Conservation (phyloP, 1,140 invertebrate species). For the Maniola jurtina region DNA sequence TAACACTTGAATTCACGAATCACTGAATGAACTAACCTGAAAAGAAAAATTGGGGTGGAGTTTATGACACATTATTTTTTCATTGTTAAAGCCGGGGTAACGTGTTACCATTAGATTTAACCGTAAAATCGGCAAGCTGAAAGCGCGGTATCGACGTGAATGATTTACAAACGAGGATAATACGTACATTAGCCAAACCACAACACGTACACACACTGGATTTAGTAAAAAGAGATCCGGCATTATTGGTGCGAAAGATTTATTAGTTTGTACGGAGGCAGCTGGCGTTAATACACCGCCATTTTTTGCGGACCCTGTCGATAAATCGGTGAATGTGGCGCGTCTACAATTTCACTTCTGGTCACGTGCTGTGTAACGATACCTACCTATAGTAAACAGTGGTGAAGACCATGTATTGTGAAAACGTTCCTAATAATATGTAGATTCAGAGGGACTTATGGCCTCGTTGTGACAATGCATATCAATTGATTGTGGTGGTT, state of each 20-base stretch:
- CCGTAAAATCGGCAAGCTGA: conserved; percentile 45
- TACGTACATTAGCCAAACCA: conserved; percentile 59
- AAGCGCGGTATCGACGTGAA: conserved; percentile 57
- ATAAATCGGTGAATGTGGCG: conserved; percentile 27
- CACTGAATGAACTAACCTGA: not conserved
- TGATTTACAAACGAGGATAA: conserved; percentile 66
- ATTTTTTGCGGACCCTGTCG: conserved; percentile 35
- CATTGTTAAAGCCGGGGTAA: conserved; percentile 25
- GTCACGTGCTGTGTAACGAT: conserved; percentile 27
- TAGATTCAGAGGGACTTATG: too few relatives aligned
- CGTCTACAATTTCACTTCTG: conserved; percentile 21
- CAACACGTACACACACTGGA: conserved; percentile 55
- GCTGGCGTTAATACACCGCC: conserved; percentile 36
- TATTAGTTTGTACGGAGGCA: conserved; percentile 48
- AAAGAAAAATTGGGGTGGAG: not conserved
- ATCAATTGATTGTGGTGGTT: too few relatives aligned
- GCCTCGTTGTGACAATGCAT: too few relatives aligned
- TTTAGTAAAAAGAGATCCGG: conserved; percentile 64
- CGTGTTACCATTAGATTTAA: conserved; percentile 33
- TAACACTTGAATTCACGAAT: too few relatives aligned
- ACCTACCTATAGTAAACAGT: too few relatives aligned
- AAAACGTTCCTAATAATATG: too few relatives aligned
- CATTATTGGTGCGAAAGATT: conserved; percentile 58
- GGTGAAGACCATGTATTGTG: too few relatives aligned
- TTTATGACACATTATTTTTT: conserved; percentile 18